Base-by-base conservation (phyloP, 92 coral and sea anemone genomes). In the Epizoanthus ramosus region DNA sequence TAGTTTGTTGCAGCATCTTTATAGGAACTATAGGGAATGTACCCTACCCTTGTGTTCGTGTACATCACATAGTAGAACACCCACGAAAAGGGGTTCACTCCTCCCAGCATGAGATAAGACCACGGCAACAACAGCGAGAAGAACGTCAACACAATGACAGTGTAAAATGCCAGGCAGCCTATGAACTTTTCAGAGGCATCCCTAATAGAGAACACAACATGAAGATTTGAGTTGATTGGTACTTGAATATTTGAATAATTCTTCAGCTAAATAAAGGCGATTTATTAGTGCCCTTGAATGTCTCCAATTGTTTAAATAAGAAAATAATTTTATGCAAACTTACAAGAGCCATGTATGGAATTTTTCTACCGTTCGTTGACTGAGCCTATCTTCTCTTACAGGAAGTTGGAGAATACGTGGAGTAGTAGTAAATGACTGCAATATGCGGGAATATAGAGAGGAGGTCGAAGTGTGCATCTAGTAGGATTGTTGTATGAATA, bases 91-190 rank as follows among this genome's bases (percentile, higher is more conserved):
- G 99, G 99, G 63, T 94, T 92, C 21, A 89, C 81, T 6, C 96
- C 98, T 28, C 96, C 93, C 89, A 97, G 74, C 77, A 95, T 97
- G 43, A 97, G 82, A 24, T 89, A 88, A 24, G 95, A 60, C 89
- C 98, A 97, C 12, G 99, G 99, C 9, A 97, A 85, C 63, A 94
- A 84, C 23, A 97, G 68, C 5, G 98, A 88, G 79, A 97, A 80
- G 71, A 94, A 85, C 8, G 93, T 85, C 67, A 94, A 83, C 24
- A 88, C 47, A 63, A 92, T 82, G 56, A 92, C 89, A 35, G 91
- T 90, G 70, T 92, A 94, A 81, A 97, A 97, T 12, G 97, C 88
- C 22, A 90, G 45, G 23, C 69, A 76, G 9, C 99, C 99, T 12
- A 92, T 80, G 72, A 89, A 74, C 47, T 74, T 28, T 68, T 97